Evolutionary conservation across 2,797 vertebrate species (phyloP), one percentile per base, ranked within the genome.

Genomic region (Cygnus olor): DNA sequence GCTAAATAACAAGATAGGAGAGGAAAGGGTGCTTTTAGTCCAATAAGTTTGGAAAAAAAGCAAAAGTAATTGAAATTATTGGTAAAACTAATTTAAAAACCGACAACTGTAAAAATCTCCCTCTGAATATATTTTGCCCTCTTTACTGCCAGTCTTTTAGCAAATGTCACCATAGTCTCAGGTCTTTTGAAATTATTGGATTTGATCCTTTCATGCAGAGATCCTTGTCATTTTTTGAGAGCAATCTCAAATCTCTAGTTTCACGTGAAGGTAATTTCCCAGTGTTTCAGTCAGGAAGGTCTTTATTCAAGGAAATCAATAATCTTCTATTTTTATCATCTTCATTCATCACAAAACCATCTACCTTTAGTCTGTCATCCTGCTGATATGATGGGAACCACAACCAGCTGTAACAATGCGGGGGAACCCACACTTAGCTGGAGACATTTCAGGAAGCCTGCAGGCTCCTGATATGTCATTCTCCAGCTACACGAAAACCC

Each of bases 371-470:
- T 28, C 7, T n/a, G 21, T 36, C 25, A 6, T 77, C 28, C 17
- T 51, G 56, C 56, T 4, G 13, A 8, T 68, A 60, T 6, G 20
- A 63, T 85, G 65, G 54, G 71, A 94, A 77, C 32, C 81, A 60
- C 57, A 45, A 73, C 71, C 22, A 44, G 45, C 72, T 78, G 25
- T n/a, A 87, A 85, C 73, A 90, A 66, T 44, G 25, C 36, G 80
- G 72, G 60, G 51, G 74, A 91, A 87, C 36, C 38, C 5, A 6
- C 12, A 14, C 64, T 73, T 93, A 80, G 74, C 80, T 92, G 85
- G 69, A 92, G 57, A 61, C 68, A 18, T 85, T 92, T 92, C 93
- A 93, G 83, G 89, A 96, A 96, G 77, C 51, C 92, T 93, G 95
- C 87, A 91, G 83, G 54, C 47, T 81, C 42, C 78, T 83, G 89